phyloP scores from a whole-genome alignment of 2,113 vertebrate species.

The Gulo gulo region DNA sequence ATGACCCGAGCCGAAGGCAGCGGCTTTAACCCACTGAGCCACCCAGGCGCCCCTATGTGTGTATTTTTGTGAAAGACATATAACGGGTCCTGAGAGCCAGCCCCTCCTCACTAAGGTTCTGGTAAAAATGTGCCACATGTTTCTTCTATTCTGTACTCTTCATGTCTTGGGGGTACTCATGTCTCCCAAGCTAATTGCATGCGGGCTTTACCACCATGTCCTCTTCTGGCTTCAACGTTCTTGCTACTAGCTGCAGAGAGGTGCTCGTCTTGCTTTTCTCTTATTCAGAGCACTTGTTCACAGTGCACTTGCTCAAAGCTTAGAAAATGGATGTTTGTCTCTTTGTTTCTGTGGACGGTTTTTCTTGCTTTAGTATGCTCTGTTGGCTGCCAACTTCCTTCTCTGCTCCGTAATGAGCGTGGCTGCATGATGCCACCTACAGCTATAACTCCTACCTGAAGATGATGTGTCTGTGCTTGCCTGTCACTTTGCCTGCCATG shows the following conservation, averaged over 20 bases:
- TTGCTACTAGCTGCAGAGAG: not conserved
- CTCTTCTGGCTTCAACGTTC: not conserved
- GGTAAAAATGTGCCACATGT: not conserved
- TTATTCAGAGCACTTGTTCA: not conserved
- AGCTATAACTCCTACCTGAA: not conserved
- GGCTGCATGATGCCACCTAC: not conserved
- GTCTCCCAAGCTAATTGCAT: not conserved
- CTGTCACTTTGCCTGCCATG: not conserved
- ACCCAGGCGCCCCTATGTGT: too few relatives aligned
- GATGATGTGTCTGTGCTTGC: accelerated
- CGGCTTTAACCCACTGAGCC: too few relatives aligned
- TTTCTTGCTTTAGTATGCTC: not conserved
- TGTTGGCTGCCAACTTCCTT: not conserved
- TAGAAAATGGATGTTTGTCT: not conserved
- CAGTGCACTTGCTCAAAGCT: not conserved
- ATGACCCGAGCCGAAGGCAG: too few relatives aligned
- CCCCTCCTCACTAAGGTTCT: not conserved
- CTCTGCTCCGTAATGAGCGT: not conserved
- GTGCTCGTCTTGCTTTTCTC: not conserved
- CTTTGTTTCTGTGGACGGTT: not conserved
- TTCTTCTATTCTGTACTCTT: not conserved
- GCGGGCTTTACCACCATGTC: not conserved
- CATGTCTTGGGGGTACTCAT: not conserved
- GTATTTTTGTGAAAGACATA: not conserved
- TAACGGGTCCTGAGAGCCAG: not conserved